Conservation (phyloP, 37 sponge, comb jelly and placozoan species). For the Haliclona indistincta region DNA sequence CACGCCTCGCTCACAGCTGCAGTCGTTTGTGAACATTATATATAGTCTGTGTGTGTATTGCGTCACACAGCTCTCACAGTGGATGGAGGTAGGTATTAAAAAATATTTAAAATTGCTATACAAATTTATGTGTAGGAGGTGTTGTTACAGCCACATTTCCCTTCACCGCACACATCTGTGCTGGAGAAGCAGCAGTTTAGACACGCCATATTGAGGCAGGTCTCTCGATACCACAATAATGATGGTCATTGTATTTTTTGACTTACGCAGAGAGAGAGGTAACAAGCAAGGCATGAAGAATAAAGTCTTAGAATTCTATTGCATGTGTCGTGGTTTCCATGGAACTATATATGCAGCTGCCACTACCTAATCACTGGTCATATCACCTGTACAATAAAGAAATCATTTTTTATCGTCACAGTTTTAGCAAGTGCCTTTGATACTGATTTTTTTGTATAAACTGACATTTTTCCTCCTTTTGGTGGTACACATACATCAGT, state of each 20-base stretch:
- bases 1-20: slow-evolving; percentile 38
- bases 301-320: slow-evolving; percentile 55
- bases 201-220: slow-evolving; percentile 25
- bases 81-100: slow-evolving; percentile 71
- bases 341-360: slow-evolving; percentile 54
- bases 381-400: no score
- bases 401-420: no score
- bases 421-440: no score
- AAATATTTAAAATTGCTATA: no score
- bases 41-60: slow-evolving; percentile 17
- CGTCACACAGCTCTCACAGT: slow-evolving; percentile 26
- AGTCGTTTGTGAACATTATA: slow-evolving; percentile 24
- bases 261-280: slow-evolving; percentile 25
- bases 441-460: no score
- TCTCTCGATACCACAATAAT: neutral
- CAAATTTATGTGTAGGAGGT: slow-evolving; percentile 27
- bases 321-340: slow-evolving; percentile 63
- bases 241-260: neutral
- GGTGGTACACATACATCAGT: no score
- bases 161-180: slow-evolving; percentile 27
- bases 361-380: no score
- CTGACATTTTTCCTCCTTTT: no score
- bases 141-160: slow-evolving; percentile 52
- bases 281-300: slow-evolving; percentile 23
- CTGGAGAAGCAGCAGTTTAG: slow-evolving; percentile 52